phyloP scores from a whole-genome alignment of 2,113 vertebrate species.

The Vanacampus margaritifer region DNA sequence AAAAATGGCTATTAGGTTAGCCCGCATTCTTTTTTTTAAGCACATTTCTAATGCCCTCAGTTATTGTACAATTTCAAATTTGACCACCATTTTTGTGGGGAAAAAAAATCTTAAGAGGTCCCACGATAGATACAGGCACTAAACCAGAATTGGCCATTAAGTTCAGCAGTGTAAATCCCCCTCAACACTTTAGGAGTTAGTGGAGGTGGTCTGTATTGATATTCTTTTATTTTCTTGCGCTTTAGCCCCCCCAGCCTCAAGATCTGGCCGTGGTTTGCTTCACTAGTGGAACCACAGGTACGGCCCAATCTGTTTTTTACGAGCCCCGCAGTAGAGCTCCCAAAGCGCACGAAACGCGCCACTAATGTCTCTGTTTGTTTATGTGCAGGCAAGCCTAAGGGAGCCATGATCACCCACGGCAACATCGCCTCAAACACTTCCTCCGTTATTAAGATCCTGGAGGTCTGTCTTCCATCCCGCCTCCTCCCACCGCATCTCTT shows the following conservation, averaged over 20 bases:
- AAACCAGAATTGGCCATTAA: no score
- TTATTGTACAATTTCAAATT: no score
- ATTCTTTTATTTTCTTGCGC: conserved; percentile 47
- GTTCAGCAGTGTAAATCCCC: no score
- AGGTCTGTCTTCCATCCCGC: conserved; percentile 72
- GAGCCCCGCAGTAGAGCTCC: conserved; percentile 5
- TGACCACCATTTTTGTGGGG: no score
- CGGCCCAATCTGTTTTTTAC: conserved; percentile 55
- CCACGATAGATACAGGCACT: no score
- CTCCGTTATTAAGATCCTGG: conserved; percentile 80
- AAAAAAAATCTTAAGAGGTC: no score
- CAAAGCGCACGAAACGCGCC: conserved; percentile 29
- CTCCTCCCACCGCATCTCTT: conserved; percentile 52
- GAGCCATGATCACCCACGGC: conserved; percentile 82
- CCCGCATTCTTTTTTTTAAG: no score
- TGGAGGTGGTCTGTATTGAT: conserved; percentile 46
- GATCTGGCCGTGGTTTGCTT: conserved; percentile 95
- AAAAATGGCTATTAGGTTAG: no score
- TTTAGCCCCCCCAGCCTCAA: conserved; percentile 86
- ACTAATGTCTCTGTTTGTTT: conserved; percentile 64
- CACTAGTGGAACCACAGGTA: conserved; percentile 98
- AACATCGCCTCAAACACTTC: conserved; percentile 80
- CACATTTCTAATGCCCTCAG: no score
- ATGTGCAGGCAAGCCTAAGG: conserved; percentile 76
- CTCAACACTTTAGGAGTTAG: background rate